Evolutionary conservation across 2,888 invertebrate species (phyloP), one percentile per base, ranked within the genome.

Genomic region (Augiades crinisus): DNA sequence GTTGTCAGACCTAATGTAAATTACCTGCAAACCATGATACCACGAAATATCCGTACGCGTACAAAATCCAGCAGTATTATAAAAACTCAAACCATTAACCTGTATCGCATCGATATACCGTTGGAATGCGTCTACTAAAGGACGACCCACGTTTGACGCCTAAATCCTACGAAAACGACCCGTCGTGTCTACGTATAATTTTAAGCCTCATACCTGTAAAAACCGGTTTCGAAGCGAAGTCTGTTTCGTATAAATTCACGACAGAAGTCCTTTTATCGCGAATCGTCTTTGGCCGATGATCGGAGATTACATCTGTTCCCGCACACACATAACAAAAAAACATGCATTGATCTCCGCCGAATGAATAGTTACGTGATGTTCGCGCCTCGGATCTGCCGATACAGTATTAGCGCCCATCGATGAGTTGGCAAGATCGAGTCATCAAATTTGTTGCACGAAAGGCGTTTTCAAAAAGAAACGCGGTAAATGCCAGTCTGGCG

Each of bases 171-270:
- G 60, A 59, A 63, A 64, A 61, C 57, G 59, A 61, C 57, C 62
- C 68, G 72, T 75, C 80, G 81, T 76, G 78, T 81, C 84, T 84
- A 83, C 80, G 76, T 79, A 83, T 81, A 81, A 86, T 79, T 83
- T 84, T 83, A 80, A 74, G 74, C 75, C 75, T 78, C 63, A 72
- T 87, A 85, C 88, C 87, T 88, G 87, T 70, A 75, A 67, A 76
- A 78, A 88, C 88, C 82, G 73, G 88, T 88, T 88, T 77, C 67
- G 64, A 60, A 57, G 62, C 56, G 63, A 68, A 61, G 70, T 62
- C 13, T 12, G 24, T 66, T 81, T 80, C 78, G 73, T 75, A 80
- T 81, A 80, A 81, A 68, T 68, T 62, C 67, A 68, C 67, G 65
- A 67, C 67, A 70, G 68, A 65, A 70, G 64, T 70, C 63, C 70